Base-by-base conservation (phyloP, 2,888 invertebrate genomes). In the Phyllotreta striolata region DNA sequence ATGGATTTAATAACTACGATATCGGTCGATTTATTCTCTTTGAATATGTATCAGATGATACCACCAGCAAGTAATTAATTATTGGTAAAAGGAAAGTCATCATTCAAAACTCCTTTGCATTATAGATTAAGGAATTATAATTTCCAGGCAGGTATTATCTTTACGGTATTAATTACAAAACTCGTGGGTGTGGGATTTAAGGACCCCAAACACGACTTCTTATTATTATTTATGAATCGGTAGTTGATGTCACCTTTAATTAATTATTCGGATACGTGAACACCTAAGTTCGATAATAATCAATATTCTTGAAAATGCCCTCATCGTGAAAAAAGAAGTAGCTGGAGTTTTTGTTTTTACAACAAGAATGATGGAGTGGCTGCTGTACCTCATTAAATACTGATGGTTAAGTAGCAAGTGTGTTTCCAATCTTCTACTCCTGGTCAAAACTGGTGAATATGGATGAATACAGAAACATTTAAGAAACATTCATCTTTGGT, bases 241-340 rank as follows among this genome's bases (percentile, higher is more conserved):
- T 66, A 63, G 62, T 68, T 52, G 66, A 64, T 68, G 66, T 68
- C 68, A 66, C 61, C 57, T 54, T 35, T 68, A 63, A 70, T 70
- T 70, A 65, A 70, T 70, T 70, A 70, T 66, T 68, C 62, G 61
- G 57, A 65, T 62, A 59, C 35, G 44, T 47, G 54, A 59, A 59
- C 62, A 64, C 59, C 59, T 60, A 38, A 39, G 13, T 35, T 10
- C 46, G 66, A 69, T 69, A 63, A 56, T 57, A 65, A 63, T 55
- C 58, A 10, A 34, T 54, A 44, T 12, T 49, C 41, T 10, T 41
- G 14, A 13, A 44, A 60, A 37, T 12, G 38, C 60, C 13, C 14
- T 9, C 13, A 55, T 55, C 4, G 14, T 37, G 7, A 12, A 52
- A 52, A 38, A 52, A 38, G 52, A 38, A 9, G 52, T 52, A 52